These are phyloP conservation scores for Carcina quercana DNA, from an alignment of 2,888 invertebrate species.

Conservation along the genomic window DNA sequence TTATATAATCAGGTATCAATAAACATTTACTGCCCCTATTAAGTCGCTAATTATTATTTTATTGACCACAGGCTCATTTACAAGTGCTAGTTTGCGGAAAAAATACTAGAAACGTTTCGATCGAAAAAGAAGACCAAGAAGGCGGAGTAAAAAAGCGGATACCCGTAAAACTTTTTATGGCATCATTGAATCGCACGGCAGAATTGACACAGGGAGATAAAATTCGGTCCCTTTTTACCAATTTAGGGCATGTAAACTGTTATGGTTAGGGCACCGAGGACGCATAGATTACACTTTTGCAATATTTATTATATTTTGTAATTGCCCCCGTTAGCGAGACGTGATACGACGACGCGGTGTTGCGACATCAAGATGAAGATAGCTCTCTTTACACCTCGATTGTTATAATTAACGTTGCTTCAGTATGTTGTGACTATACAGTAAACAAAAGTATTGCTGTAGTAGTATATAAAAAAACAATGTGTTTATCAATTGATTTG, in stretches of 20 bases:
- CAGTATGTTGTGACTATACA: no score
- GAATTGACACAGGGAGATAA: slow-evolving; percentile 58
- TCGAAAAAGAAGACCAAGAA: no score
- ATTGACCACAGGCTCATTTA: no score
- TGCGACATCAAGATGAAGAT: slow-evolving; percentile 32
- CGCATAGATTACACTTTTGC: slow-evolving; percentile 38
- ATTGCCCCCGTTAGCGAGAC: slow-evolving; percentile 52
- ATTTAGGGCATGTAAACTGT: slow-evolving; percentile 61
- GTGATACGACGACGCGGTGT: slow-evolving; percentile 20
- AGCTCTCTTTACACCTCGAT: slow-evolving; percentile 24
- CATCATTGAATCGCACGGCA: slow-evolving; percentile 13
- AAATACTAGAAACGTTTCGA: no score
- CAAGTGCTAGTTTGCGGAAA: no score
- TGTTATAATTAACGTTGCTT: slow-evolving; percentile 32
- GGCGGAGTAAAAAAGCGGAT: no score
- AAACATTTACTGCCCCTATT: no score
- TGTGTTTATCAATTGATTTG: no score
- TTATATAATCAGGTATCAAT: no score
- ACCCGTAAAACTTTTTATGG: slow-evolving; percentile 9
- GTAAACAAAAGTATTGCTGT: no score
- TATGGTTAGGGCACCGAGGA: slow-evolving; percentile 50
- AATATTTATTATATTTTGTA: slow-evolving; percentile 70
- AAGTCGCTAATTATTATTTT: no score
- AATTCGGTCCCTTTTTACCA: slow-evolving; percentile 44
- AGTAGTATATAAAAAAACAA: no score